These are phyloP conservation scores for Lomographa bimaculata DNA, from an alignment of 2,888 invertebrate genomes.

Conservation along the genomic window DNA sequence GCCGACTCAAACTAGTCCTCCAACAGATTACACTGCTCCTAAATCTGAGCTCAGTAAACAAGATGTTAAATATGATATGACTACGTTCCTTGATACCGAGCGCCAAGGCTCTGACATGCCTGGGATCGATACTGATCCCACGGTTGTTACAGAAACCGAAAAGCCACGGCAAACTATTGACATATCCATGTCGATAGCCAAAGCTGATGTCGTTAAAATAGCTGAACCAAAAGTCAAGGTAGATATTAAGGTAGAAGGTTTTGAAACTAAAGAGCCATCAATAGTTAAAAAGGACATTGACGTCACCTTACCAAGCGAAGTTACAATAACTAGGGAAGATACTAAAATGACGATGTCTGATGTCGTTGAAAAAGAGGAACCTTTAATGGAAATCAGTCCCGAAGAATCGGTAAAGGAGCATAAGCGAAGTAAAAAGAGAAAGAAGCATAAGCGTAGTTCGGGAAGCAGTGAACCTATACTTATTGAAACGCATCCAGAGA, in stretches of 20 bases:
- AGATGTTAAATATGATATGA: slow-evolving; percentile 45
- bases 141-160: slow-evolving; percentile 16
- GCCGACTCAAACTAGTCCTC: slow-evolving; percentile 39
- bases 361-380: slow-evolving; percentile 63
- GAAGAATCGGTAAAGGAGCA: slow-evolving; percentile 58
- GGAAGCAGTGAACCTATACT: slow-evolving; percentile 52
- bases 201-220: slow-evolving; percentile 46
- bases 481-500: slow-evolving; percentile 50
- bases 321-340: slow-evolving; percentile 50
- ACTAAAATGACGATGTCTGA: slow-evolving; percentile 39
- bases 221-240: slow-evolving; percentile 59
- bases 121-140: slow-evolving; percentile 24
- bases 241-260: slow-evolving; percentile 61
- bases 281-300: slow-evolving; percentile 68
- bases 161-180: slow-evolving; percentile 56
- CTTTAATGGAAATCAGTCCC: slow-evolving; percentile 34
- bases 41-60: slow-evolving; percentile 29
- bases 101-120: slow-evolving; percentile 52
- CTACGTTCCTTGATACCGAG: slow-evolving; percentile 61
- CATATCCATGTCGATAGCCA: slow-evolving; percentile 62
- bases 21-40: slow-evolving; percentile 28
- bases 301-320: slow-evolving; percentile 57
- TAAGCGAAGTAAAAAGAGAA: slow-evolving; percentile 85
- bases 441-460: slow-evolving; percentile 82
- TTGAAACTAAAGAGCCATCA: slow-evolving; percentile 47